phyloP scores from a whole-genome alignment of 2,113 vertebrate species.

The Acrocephalus kingi region DNA sequence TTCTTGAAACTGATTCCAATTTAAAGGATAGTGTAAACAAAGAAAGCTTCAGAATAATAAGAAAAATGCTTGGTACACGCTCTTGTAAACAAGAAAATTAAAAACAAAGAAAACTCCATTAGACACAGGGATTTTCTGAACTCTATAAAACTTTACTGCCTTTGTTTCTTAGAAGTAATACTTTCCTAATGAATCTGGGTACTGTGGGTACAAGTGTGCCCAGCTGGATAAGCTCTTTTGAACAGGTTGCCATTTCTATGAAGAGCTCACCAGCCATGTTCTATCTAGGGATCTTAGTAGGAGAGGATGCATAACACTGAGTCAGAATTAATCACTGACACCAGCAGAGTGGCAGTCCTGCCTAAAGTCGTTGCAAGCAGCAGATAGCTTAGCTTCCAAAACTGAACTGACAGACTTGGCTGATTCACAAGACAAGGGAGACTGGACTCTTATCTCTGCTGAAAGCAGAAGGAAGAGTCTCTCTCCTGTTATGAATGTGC shows the following conservation, averaged over 20 bases:
- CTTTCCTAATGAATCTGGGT: not conserved
- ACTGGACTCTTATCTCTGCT: not conserved
- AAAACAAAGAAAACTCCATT: not conserved
- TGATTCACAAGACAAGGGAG: not conserved
- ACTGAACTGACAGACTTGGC: not conserved
- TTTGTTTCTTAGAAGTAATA: not conserved
- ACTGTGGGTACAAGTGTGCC: too few relatives aligned
- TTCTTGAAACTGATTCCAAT: not conserved
- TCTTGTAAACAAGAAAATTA: not conserved
- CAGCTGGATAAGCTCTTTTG: not conserved
- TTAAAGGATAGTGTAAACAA: not conserved
- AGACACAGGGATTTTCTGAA: not conserved
- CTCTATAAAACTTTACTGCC: not conserved
- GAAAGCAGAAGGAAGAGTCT: not conserved
- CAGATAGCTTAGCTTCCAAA: not conserved
- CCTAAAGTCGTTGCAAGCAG: not conserved
- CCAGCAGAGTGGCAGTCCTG: not conserved
- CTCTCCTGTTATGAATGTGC: not conserved
- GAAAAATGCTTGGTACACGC: accelerated
- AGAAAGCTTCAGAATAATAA: not conserved
- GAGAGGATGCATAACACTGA: not conserved
- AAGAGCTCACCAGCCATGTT: not conserved
- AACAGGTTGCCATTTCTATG: not conserved
- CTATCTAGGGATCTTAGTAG: not conserved
- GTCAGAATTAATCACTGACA: not conserved